Evolutionary conservation across 2,797 vertebrate genomes (phyloP), one percentile per base, ranked within the genome.

Genomic region (Chaunax sp.): DNA sequence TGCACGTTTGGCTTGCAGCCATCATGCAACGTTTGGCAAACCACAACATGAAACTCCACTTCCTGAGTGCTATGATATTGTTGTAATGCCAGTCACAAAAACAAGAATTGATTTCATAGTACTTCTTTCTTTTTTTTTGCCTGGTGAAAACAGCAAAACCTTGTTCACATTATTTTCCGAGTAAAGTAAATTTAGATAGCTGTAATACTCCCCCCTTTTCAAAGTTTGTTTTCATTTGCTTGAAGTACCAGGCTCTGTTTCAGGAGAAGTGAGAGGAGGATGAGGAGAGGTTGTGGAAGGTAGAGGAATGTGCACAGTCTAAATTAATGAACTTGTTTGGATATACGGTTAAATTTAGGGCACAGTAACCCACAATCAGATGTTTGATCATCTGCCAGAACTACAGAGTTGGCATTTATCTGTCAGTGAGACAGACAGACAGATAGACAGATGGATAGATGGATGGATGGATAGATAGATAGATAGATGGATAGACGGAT

Each of bases 281-380:
- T 25, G 37, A 51, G 20, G 14, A 61, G 41, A 62, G 15, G n/a
- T 59, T 75, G 35, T 47, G 8, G 52, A 66, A 62, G 55, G 62
- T 54, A 40, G 30, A 47, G 61, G 40, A 62, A 59, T 72, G 56
- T 41, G 41, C 47, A 16, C 30, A 41, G 47, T 23, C 2, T 46
- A 28, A 69, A 80, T 58, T 46, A 44, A 70, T 63, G n/a, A 75
- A 47, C 25, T 67, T 72, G 25, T 73, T 47, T 47, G 50, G 25
- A 16, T 28, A 46, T 20, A 10, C 52, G 44, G 25, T 26, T 41
- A 38, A 59, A 35, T 33, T 62, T 50, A 68, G 50, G 49, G 53
- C 52, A 8, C 9, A 15, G 4, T 18, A 54, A 40, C 61, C 30
- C 57, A 70, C 55, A 69, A 19, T 44, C 68, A 65, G 38, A 64